Conservation (phyloP, 2,113 vertebrate species). For the Nannobrachium achirus region DNA sequence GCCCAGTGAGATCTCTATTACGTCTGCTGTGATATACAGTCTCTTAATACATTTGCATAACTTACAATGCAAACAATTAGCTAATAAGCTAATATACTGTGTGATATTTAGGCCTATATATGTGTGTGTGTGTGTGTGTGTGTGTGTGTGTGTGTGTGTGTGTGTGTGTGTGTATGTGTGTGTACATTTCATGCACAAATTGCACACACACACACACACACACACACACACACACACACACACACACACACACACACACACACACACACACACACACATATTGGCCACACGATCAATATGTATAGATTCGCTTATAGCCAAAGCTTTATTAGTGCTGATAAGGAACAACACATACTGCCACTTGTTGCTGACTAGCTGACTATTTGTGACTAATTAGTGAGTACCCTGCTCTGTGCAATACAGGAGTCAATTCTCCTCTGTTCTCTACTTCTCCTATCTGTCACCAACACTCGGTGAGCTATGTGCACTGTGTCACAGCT, state of each 20-base stretch:
- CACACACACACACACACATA: not conserved
- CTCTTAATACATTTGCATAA: too few species aligned
- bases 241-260: slow-evolving; percentile 1
- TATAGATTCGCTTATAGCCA: slow-evolving; percentile 34
- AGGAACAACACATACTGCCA: slow-evolving; percentile 41
- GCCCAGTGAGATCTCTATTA: too few species aligned
- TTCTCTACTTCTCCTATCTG: slow-evolving; percentile 61
- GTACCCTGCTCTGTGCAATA: slow-evolving; percentile 22
- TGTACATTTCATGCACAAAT: too few species aligned
- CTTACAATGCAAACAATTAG: too few species aligned
- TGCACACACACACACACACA: too few species aligned
- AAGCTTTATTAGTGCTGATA: slow-evolving; percentile 59
- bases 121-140: too few species aligned
- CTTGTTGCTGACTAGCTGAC: slow-evolving; percentile 33
- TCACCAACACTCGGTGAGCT: slow-evolving; percentile 55
- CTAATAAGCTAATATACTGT: too few species aligned
- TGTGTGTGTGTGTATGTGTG: too few species aligned
- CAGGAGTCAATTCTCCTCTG: slow-evolving; percentile 36
- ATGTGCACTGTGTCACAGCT: slow-evolving; percentile 36
- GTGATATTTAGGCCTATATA: too few species aligned
- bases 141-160: too few species aligned
- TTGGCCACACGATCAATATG: not conserved
- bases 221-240: too few species aligned
- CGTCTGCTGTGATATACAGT: too few species aligned
- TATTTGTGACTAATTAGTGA: slow-evolving; percentile 29